Conservation (phyloP, 1,140 invertebrate species). For the Solen grandis region DNA sequence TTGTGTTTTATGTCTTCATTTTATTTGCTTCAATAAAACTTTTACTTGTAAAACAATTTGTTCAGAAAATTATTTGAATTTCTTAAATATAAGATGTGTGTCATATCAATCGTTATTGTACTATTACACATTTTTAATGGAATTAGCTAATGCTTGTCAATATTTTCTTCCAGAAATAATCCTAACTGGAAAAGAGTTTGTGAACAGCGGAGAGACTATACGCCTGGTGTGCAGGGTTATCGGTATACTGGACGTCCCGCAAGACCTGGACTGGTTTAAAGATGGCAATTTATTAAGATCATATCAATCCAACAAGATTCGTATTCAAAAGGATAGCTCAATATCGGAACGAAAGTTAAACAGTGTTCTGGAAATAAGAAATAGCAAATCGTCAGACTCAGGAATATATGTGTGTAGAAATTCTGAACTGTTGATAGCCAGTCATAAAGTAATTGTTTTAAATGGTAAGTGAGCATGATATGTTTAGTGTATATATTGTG, state of each 20-base stretch:
- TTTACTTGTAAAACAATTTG: too few species aligned
- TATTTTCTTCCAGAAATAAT: slow-evolving; percentile 63
- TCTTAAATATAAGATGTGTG: too few species aligned
- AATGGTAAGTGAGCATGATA: slow-evolving; percentile 32
- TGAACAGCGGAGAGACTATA: slow-evolving; percentile 67
- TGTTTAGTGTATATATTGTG: not conserved
- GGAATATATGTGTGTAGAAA: slow-evolving; percentile 52
- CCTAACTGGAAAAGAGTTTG: slow-evolving; percentile 68
- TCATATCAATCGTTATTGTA: too few species aligned
- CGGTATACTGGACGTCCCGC: slow-evolving; percentile 69
- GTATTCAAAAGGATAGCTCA: slow-evolving; percentile 35
- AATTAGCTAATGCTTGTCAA: too few species aligned
- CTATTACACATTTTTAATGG: too few species aligned
- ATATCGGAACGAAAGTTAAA: slow-evolving; percentile 26
- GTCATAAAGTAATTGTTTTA: slow-evolving; percentile 37
- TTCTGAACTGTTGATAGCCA: slow-evolving; percentile 39
- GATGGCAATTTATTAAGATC: slow-evolving; percentile 58
- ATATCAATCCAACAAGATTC: slow-evolving; percentile 8
- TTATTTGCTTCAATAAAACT: too few species aligned
- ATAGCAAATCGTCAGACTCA: slow-evolving; percentile 27
- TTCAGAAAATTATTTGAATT: too few species aligned
- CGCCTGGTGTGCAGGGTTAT: slow-evolving; percentile 72
- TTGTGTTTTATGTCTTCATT: too few species aligned
- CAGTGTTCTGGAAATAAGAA: slow-evolving; percentile 51
- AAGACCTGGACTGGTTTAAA: slow-evolving; percentile 76